Percentiles rank a stretch among this genome's conserved stretches.
Conservation (phyloP, 2,113 vertebrate genomes). For the Dasyornis broadbenti region DNA sequence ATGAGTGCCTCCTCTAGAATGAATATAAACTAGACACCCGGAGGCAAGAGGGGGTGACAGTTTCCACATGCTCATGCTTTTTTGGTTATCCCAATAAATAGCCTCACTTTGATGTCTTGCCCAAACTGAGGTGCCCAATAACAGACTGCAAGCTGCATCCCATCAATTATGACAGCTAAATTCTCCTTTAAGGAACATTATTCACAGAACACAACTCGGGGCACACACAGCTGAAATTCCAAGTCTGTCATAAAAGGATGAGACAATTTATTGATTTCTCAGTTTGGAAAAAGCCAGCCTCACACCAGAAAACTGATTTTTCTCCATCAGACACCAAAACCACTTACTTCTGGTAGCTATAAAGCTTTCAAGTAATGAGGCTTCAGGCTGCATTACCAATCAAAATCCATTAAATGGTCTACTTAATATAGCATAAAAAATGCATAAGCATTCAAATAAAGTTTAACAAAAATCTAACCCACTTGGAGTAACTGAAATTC, state of each 20-base stretch:
- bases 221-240: neutral
- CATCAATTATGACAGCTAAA: neutral
- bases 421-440: conserved; percentile 3
- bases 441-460: neutral
- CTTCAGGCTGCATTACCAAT: conserved; percentile 13
- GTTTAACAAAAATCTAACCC: neutral
- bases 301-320: neutral
- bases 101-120: neutral
- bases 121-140: neutral
- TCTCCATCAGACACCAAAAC: neutral
- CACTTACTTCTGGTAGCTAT: neutral
- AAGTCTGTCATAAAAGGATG: neutral
- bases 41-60: neutral
- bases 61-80: neutral
- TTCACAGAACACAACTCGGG: neutral
- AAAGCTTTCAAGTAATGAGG: conserved; percentile 21
- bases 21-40: neutral
- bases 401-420: conserved; percentile 20
- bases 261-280: neutral
- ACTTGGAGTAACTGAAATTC: neutral
- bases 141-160: neutral
- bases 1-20: neutral
- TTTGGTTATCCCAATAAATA: neutral
- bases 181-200: neutral
- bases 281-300: neutral